Base-by-base conservation (phyloP, 2,888 invertebrate species). In the Aleiodes leptofemur region DNA sequence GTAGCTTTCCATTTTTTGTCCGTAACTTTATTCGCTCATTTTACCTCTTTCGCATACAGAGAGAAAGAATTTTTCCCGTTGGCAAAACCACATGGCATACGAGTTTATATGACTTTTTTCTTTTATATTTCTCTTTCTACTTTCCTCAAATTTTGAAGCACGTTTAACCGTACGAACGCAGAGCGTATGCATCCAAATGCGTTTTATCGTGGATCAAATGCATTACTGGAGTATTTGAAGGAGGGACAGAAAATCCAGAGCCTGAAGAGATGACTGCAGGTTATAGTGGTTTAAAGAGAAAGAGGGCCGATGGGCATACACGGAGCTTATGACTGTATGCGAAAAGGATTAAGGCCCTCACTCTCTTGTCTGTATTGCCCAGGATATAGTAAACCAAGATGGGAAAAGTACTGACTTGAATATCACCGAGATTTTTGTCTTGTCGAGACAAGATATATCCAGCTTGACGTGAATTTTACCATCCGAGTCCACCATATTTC, bases 181-280 rank as follows among this genome's bases (percentile, higher is more conserved):
- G 74, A 77, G 77, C 82, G 79, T 79, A 71, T 82, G 83, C 85
- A 86, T 85, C 84, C 83, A 83, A 86, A 87, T 87, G 86, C 86
- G 86, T 87, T 89, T 87, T 87, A 87, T 85, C 87, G 83, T 82
- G 86, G 86, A 87, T 88, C 87, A 88, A 87, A 86, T 89, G 86
- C 86, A 85, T 85, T 86, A 85, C 84, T 81, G 82, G 83, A 74
- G 76, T 43, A 53, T 72, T 64, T 69, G 76, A 59, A 29, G 70
- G 71, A 56, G 56, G 29, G 61, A 64, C 38, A 53, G 72, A 61
- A 53, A 48, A 7, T 55, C 61, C 53, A 51, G 16, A 50, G 59
- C 50, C 59, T 16, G n/a, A 6, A 68, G 69, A 69, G 53, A 57
- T 43, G 74, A 66, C 59, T 48, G 69, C 43, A 71, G 75, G 77